Conservation (phyloP, 35 echinoderm and acorn worm genomes). For the Amphiura filiformis region DNA sequence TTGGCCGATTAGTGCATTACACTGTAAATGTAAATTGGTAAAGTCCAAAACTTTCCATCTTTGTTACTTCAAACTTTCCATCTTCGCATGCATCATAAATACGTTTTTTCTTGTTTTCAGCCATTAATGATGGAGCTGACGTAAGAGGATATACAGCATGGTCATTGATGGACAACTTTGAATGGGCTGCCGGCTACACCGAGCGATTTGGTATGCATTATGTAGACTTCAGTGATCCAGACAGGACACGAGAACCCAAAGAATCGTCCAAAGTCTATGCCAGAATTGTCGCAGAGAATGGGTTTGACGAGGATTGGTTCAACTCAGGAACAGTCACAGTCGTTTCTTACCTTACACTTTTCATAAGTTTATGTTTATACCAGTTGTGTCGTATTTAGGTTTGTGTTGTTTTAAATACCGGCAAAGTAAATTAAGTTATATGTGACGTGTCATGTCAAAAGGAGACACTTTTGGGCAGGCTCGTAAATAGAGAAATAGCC, state of each 20-base stretch:
- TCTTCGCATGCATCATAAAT: too few species aligned
- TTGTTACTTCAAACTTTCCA: too few species aligned
- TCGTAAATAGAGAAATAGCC: too few species aligned
- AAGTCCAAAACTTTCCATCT: too few species aligned
- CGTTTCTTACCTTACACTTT: neutral
- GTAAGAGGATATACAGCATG: too few species aligned
- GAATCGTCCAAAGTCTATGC: constrained; percentile 51
- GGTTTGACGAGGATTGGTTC: constrained; percentile 13
- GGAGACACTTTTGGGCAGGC: too few species aligned
- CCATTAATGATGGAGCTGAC: constrained; percentile 60
- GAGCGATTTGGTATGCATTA: constrained; percentile 76
- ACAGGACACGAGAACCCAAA: constrained; percentile 38
- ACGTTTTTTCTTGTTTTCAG: too few species aligned
- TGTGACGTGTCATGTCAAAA: too few species aligned
- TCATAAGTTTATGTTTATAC: neutral
- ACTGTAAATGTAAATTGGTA: too few species aligned
- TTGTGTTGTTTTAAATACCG: too few species aligned
- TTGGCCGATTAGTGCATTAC: too few species aligned
- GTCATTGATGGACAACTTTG: constrained; percentile 88
- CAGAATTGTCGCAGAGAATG: constrained; percentile 49
- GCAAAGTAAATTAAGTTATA: too few species aligned
- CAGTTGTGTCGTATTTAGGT: neutral
- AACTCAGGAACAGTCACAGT: neutral
- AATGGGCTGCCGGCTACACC: constrained; percentile 65
- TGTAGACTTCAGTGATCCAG: constrained; percentile 63